Base-by-base conservation (phyloP, 2,888 invertebrate genomes). In the Nomada goodeniana region DNA sequence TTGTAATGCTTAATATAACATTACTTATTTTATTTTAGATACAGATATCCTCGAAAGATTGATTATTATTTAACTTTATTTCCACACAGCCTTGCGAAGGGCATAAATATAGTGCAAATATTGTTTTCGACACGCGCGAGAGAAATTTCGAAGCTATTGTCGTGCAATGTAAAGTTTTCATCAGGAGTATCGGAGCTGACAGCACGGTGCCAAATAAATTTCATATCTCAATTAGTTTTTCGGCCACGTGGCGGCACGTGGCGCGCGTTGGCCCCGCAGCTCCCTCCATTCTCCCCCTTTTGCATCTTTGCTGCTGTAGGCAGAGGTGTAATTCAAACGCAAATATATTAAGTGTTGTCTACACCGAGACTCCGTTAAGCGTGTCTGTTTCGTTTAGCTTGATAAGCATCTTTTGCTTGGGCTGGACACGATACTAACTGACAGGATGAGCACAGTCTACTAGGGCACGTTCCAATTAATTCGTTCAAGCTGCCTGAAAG, bases 171-270 rank as follows among this genome's bases (percentile, higher is more conserved):
- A 36, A 74, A 77, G 65, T 72, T 71, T 88, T 75, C 77, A 70
- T 74, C 73, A 50, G 80, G 84, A 87, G 85, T 84, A 92, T 91
- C 86, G 90, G 29, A 78, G 68, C 88, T 90, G 91, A 92, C 92
- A 91, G 89, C 86, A 68, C 83, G 85, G 89, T 85, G 88, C 89
- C 92, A 92, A 93, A 91, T 92, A 92, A 93, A 93, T 93, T 93
- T 91, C 91, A 92, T 90, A 91, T 93, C 92, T 92, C 93, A 93
- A 93, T 93, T 93, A 93, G 92, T 93, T 93, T 91, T 91, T 87
- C 71, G 68, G 89, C 76, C 93, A 93, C 93, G 93, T 86, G 93
- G 81, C 90, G 93, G 70, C 93, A 91, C 93, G 93, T 93, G 93
- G 76, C 88, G 36, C 59, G 60, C 86, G 77, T 84, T 86, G 83